Conservation (phyloP, 2,888 invertebrate species). For the Vesta saturnalis region DNA sequence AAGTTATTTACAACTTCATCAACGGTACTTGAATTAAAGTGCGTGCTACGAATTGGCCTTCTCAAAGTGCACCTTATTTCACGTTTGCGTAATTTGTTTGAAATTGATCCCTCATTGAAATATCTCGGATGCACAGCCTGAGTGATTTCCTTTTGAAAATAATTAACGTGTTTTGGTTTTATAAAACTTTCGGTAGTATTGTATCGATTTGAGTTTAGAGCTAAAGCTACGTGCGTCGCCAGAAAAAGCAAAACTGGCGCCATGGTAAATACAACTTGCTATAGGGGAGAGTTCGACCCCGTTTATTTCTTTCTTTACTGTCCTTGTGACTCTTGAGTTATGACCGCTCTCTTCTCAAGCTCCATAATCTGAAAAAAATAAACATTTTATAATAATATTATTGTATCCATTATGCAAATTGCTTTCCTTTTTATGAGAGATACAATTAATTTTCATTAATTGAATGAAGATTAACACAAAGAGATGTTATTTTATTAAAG, state of each 20-base stretch:
- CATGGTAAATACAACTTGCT: conserved; percentile 23
- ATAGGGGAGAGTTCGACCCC: conserved; percentile 23
- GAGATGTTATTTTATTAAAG: too few relatives aligned
- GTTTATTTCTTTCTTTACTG: conserved; percentile 17
- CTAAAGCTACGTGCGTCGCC: conserved; percentile 35
- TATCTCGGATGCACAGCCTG: conserved; percentile 11
- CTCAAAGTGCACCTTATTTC: background rate
- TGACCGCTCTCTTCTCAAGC: conserved; percentile 14
- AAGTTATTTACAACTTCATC: too few relatives aligned
- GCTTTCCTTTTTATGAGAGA: too few relatives aligned
- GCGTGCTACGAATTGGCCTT: background rate
- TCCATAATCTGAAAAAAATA: conserved; percentile 26
- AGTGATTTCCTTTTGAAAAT: conserved; percentile 3
- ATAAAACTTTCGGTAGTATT: conserved; percentile 14
- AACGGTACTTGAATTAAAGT: too few relatives aligned
- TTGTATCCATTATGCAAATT: too few relatives aligned
- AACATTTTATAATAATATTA: conserved; percentile 6
- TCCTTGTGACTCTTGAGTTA: conserved; percentile 20
- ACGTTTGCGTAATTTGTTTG: background rate
- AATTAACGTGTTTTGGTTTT: conserved; percentile 17
- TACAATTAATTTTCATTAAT: background rate
- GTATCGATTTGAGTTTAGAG: conserved; percentile 35
- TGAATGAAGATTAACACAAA: too few relatives aligned
- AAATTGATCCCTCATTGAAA: conserved; percentile 10
- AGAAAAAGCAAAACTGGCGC: conserved; percentile 35